Evolutionary conservation across 2,797 vertebrate species (phyloP).

Genomic region (Arrhamphus sclerolepis): DNA sequence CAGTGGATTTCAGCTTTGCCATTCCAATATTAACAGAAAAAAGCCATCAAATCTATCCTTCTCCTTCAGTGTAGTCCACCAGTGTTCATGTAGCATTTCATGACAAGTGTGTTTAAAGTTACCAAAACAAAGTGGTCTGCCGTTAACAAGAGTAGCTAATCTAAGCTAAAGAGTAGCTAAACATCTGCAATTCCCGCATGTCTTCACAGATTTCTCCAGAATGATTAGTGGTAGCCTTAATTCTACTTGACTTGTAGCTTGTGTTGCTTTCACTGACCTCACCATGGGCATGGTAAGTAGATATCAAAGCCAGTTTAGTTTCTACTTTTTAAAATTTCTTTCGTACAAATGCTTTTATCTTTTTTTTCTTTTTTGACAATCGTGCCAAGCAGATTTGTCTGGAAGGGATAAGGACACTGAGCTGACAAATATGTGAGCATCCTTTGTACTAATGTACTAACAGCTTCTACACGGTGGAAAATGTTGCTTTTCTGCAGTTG

Average conservation of each 20-base stretch:
- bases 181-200: conserved; percentile 18
- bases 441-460: conserved; percentile 59
- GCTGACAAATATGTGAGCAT: conserved; percentile 55
- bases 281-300: conserved; percentile 26
- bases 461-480: conserved; percentile 62
- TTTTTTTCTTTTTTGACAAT: conserved; percentile 67
- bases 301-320: conserved; percentile 26
- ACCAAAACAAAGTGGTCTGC: too few species aligned
- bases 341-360: conserved; percentile 16
- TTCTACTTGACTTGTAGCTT: conserved; percentile 43
- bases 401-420: conserved; percentile 26
- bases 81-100: conserved; percentile 59
- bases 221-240: conserved; percentile 61
- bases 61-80: too few species aligned
- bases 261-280: conserved; percentile 38
- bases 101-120: neutral
- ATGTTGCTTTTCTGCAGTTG: neutral
- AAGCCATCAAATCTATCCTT: too few species aligned
- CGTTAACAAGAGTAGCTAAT: too few species aligned
- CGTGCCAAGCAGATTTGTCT: conserved; percentile 73
- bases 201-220: conserved; percentile 7
- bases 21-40: too few species aligned
- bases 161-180: too few species aligned
- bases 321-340: conserved; percentile 23
- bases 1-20: too few species aligned